Conservation (phyloP, 2,797 vertebrate species). For the Synaphobranchus kaupii region DNA sequence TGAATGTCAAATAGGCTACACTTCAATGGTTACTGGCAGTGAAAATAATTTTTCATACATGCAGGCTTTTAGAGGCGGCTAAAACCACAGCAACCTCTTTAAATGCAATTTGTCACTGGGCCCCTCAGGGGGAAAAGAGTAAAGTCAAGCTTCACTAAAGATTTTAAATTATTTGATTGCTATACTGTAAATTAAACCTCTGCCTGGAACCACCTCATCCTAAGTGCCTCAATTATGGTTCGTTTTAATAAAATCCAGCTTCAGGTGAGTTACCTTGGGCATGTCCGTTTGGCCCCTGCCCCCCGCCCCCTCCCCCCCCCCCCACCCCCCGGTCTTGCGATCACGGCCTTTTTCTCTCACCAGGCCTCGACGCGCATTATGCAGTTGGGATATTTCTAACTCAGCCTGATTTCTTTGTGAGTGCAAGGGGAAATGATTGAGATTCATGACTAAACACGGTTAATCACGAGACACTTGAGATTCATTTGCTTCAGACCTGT, state of each 20-base stretch:
- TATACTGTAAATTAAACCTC: neutral
- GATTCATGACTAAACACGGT: neutral
- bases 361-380: neutral
- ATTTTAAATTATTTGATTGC: slow-evolving; percentile 9
- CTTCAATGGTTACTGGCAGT: neutral
- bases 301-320: no score
- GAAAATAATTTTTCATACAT: neutral
- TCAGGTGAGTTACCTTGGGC: neutral
- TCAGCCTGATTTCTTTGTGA: neutral
- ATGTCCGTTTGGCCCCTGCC: no score
- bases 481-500: neutral
- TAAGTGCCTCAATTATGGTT: neutral
- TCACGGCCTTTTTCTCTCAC: neutral
- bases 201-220: neutral
- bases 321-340: neutral
- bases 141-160: neutral
- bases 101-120: neutral
- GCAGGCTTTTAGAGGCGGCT: neutral
- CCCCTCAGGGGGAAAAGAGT: neutral
- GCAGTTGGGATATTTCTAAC: neutral
- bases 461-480: neutral
- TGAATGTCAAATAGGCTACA: neutral
- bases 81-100: neutral
- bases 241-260: neutral
- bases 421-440: neutral